phyloP scores from a whole-genome alignment of 2,888 invertebrate genomes.

The Neoscelio sp. region DNA sequence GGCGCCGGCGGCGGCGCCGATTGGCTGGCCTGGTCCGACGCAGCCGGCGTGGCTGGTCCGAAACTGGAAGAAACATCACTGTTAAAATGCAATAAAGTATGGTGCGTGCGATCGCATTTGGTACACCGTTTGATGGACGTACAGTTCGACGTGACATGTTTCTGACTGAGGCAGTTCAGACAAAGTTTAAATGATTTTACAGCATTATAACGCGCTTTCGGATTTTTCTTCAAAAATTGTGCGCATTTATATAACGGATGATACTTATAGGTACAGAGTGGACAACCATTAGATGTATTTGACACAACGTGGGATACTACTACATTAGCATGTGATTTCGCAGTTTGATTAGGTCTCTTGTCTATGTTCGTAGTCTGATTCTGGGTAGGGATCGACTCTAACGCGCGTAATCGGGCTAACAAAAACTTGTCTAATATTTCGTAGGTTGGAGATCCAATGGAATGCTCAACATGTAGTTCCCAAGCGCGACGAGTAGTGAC shows the following conservation, averaged over 20 bases:
- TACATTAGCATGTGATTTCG: too few species aligned
- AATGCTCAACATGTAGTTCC: background rate
- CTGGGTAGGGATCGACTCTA: background rate
- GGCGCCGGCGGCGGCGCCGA: background rate
- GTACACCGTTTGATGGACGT: slow-evolving; percentile 1
- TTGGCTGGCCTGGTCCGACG: background rate
- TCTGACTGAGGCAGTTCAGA: background rate
- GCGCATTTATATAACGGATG: too few species aligned
- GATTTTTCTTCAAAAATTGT: too few species aligned
- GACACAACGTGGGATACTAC: slow-evolving; percentile 4
- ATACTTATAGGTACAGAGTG: background rate
- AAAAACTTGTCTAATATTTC: background rate
- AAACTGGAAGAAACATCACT: slow-evolving; percentile 6
- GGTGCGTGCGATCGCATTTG: slow-evolving; percentile 6
- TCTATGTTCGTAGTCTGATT: background rate
- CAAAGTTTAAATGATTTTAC: background rate
- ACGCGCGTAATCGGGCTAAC: background rate
- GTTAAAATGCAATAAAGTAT: slow-evolving; percentile 10
- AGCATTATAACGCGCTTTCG: background rate
- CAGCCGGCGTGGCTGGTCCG: slow-evolving; percentile 1
- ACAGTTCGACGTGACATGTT: background rate
- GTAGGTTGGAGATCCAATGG: background rate
- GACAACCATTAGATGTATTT: background rate
- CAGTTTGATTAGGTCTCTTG: too few species aligned
- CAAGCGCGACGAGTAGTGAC: slow-evolving; percentile 8